Evolutionary conservation across 2,797 vertebrate species (phyloP), one percentile per base, ranked within the genome.

Genomic region (Tapirus indicus): DNA sequence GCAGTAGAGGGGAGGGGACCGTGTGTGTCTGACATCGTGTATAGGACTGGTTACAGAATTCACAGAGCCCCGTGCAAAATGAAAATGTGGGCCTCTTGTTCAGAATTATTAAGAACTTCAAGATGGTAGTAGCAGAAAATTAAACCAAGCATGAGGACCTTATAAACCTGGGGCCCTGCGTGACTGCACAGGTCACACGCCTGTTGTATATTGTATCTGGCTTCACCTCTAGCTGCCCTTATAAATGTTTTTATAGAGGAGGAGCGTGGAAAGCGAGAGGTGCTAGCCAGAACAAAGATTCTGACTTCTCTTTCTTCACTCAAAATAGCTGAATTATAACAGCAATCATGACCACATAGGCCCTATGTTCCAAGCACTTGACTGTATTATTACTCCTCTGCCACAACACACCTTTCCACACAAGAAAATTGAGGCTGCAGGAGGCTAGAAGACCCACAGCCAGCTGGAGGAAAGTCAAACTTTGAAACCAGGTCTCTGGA

Each of bases 191-290:
- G 88, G 17, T 68, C 64, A 38, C 23, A 29, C 3, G 4, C 14
- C 47, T 56, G 5, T 38, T 18, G 16, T 2, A 1, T 10, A 3
- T 0, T 6, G 60, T 6, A 2, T 14, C 44, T 29, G 64, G 29
- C 41, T 82, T 58, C 49, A 16, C n/a, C 71, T 56, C 38, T 10
- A 49, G 14, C 72, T 4, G 35, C 38, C 14, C 9, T 66, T n/a
- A 21, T 4, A 35, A 54, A 27, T 9, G 17, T n/a, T 32, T 93
- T 64, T 38, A 27, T 4, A 72, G 62, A 83, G 27, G 25, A 58
- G 35, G 12, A 27, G 1, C 14, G 5, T 47, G 35, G 41, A 64
- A 47, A 93, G 29, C 44, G 44, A 89, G 52, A 54, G 6, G 8
- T 4, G 7, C 35, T 25, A 38, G 6, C 41, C 32, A 66, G 62